Base-by-base conservation (phyloP, 2,888 invertebrate species). In the Plagodis dolabraria region DNA sequence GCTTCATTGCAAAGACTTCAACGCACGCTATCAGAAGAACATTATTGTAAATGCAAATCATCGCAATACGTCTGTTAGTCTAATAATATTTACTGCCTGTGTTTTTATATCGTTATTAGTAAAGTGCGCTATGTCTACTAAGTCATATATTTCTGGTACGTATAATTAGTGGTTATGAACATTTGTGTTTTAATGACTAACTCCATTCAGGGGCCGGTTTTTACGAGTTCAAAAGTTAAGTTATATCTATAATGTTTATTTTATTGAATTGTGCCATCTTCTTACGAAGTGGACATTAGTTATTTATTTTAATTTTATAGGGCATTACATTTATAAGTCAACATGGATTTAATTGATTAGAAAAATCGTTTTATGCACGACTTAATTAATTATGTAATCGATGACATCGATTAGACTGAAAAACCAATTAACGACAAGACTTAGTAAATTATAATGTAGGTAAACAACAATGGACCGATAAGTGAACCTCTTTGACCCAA, bases 1-100 rank as follows among this genome's bases (percentile, higher is more conserved):
- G 68, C 63, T 60, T 64, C 75, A 71, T 74, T 67, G 65, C 85
- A 89, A 90, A 90, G 90, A 90, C 85, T 83, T 90, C 87, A 90
- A 90, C 90, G 90, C 87, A 86, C 79, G 75, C 67, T 65, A 47
- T 48, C 42, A 49, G 9, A 53, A 50, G 54, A 33, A 5, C 12
- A 47, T 54, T 50, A 52, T 44, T 59, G 33, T 44, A 52, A 33
- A 46, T 33, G 33, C 49, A 42, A 38, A 48, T n/a, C 34, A 34
- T n/a, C 1, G 22, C 22, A 22, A 22, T 22, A 22, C 22, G 22
- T 2, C 22, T 22, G 4, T 22, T 22, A 2, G 22, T 22, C 22
- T 22, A 22, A 2, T 22, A 22, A 22, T 2, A 22, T 22, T 4
- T 22, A 22, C 22, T 22, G 2, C 4, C 22, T 22, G 4, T 22